A percentile compares a stretch with the other conserved stretches of the same genome.
phyloP scores from a whole-genome alignment of 2,888 invertebrate genomes.

The Syrphus vitripennis region DNA sequence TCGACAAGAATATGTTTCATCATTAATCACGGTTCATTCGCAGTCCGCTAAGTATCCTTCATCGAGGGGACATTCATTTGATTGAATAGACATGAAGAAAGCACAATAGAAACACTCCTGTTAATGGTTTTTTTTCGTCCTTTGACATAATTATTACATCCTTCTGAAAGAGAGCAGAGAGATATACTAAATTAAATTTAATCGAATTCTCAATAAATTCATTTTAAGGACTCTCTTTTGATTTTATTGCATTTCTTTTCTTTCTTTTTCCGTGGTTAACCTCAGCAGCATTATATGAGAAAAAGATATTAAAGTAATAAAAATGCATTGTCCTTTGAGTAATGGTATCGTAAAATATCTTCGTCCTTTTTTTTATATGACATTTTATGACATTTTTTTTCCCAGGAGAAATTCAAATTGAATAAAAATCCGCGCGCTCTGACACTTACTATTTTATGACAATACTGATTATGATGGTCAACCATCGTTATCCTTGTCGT shows the following conservation, averaged over 20 bases:
- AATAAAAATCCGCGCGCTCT: conserved; percentile 51
- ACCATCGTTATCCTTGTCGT: not conserved
- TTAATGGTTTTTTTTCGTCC: conserved; percentile 35
- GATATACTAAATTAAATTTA: conserved; percentile 11
- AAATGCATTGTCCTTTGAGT: conserved; percentile 46
- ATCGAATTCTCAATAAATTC: conserved; percentile 28
- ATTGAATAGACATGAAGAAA: conserved; percentile 10
- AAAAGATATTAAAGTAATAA: conserved; percentile 39
- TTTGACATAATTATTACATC: conserved; percentile 24
- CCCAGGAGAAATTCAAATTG: conserved; percentile 48
- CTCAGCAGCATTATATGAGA: not conserved
- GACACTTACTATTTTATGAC: not conserved
- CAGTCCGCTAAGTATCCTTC: not conserved
- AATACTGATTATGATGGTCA: conserved; percentile 33
- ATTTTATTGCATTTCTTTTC: not conserved
- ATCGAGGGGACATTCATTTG: conserved; percentile 53
- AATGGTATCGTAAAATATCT: conserved; percentile 37
- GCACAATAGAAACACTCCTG: not conserved
- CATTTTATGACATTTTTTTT: not conserved
- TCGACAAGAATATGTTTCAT: not conserved
- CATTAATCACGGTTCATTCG: conserved; percentile 27
- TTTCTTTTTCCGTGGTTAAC: not conserved
- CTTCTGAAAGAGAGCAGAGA: not conserved
- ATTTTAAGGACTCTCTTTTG: conserved; percentile 5
- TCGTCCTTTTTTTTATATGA: conserved; percentile 1